Percentiles rank a stretch among this genome's conserved stretches.
phyloP scores from a whole-genome alignment of 2,113 vertebrate genomes.

The Albula goreensis region DNA sequence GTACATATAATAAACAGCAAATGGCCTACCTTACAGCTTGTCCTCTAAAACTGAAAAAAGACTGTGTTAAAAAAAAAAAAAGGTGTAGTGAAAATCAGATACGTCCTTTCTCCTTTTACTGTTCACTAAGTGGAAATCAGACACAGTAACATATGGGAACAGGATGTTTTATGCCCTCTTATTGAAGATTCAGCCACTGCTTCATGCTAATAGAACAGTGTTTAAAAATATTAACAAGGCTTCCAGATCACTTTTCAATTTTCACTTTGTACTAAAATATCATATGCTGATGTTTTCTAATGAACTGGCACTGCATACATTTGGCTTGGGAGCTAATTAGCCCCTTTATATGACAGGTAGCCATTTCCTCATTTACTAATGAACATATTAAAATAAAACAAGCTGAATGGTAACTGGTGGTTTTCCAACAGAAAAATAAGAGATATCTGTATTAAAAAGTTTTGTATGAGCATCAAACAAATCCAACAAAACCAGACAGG shows the following conservation, averaged over 20 bases:
- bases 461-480: not conserved
- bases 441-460: not conserved
- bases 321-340: not conserved
- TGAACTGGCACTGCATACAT: not conserved
- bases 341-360: not conserved
- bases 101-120: not conserved
- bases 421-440: not conserved
- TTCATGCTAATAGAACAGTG: not conserved
- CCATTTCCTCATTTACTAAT: not conserved
- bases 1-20: not conserved
- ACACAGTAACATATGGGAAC: not conserved
- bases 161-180: not conserved
- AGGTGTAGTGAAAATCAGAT: not conserved
- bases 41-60: not conserved
- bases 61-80: not conserved
- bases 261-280: not conserved
- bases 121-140: not conserved
- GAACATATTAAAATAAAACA: not conserved
- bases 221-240: not conserved
- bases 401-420: not conserved
- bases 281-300: not conserved
- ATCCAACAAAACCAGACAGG: not conserved
- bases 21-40: not conserved
- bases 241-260: not conserved
- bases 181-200: not conserved